Evolutionary conservation across 2,888 invertebrate genomes (phyloP).

Genomic region (Luperina nickerlii): DNA sequence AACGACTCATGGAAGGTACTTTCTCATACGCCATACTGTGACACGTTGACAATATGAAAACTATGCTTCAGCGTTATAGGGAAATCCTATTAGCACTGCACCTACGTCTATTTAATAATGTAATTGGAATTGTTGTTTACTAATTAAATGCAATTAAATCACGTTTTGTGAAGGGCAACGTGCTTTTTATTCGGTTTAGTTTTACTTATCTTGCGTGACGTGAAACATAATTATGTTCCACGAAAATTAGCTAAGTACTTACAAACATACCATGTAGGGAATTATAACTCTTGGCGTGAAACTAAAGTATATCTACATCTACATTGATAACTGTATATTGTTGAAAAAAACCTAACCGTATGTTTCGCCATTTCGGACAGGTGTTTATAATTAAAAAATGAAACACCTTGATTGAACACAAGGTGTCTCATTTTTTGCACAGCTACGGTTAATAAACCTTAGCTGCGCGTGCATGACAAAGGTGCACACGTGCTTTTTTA

Average conservation of each 20-base stretch:
- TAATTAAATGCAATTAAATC: constrained; percentile 13
- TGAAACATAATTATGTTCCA: neutral
- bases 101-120: neutral
- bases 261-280: neutral
- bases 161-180: neutral
- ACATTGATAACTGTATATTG: neutral
- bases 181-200: neutral
- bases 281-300: neutral
- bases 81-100: constrained; percentile 27
- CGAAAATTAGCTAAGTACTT: neutral
- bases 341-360: neutral
- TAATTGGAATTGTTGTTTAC: constrained; percentile 5
- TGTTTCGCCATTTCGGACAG: neutral
- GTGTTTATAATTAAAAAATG: neutral
- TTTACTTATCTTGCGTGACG: constrained; percentile 5
- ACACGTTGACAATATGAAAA: constrained; percentile 21
- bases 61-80: neutral
- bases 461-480: neutral
- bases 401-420: no score
- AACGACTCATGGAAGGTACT: constrained; percentile 24
- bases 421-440: no score
- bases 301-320: neutral
- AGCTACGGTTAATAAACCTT: no score
- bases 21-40: constrained; percentile 13
- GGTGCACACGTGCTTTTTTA: constrained; percentile 10